Conservation (phyloP, 2,797 vertebrate species). For the Ambastaia sidthimunki region DNA sequence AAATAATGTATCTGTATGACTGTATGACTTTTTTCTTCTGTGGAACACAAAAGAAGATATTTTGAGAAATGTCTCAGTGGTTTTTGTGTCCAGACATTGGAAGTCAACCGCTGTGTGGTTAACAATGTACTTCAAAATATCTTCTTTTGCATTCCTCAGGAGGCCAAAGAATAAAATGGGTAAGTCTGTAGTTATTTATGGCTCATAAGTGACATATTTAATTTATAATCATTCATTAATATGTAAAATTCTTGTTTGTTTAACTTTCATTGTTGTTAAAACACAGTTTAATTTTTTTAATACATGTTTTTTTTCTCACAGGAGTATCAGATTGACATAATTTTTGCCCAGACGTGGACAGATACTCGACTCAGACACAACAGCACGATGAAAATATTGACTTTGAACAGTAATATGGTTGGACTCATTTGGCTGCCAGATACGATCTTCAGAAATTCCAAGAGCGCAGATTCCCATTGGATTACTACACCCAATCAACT, state of each 20-base stretch:
- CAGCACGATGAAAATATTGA: slow-evolving; percentile 93
- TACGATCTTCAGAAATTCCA: slow-evolving; percentile 96
- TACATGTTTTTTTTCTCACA: slow-evolving; percentile 66
- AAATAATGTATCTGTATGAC: slow-evolving; percentile 12
- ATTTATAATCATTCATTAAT: not conserved
- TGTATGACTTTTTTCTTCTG: too few species aligned
- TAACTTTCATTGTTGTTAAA: not conserved
- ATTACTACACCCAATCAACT: slow-evolving; percentile 98
- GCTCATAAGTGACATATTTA: not conserved
- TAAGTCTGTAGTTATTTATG: not conserved
- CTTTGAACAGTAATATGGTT: slow-evolving; percentile 93
- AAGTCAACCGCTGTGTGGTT: too few species aligned
- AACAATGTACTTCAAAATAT: too few species aligned
- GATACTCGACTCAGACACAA: slow-evolving; percentile 95
- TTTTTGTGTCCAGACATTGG: too few species aligned
- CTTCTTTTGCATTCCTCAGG: not conserved
- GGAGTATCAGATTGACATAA: slow-evolving; percentile 98
- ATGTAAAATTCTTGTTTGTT: not conserved
- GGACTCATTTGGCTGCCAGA: slow-evolving; percentile 96
- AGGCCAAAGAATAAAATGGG: not conserved
- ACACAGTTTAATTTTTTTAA: not conserved
- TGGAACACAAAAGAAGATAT: too few species aligned
- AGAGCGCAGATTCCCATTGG: slow-evolving; percentile 94
- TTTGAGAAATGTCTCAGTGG: too few species aligned
- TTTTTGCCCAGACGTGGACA: slow-evolving; percentile 97